Evolutionary conservation across 1,140 invertebrate species (phyloP).

Genomic region (Planococcus citri): DNA sequence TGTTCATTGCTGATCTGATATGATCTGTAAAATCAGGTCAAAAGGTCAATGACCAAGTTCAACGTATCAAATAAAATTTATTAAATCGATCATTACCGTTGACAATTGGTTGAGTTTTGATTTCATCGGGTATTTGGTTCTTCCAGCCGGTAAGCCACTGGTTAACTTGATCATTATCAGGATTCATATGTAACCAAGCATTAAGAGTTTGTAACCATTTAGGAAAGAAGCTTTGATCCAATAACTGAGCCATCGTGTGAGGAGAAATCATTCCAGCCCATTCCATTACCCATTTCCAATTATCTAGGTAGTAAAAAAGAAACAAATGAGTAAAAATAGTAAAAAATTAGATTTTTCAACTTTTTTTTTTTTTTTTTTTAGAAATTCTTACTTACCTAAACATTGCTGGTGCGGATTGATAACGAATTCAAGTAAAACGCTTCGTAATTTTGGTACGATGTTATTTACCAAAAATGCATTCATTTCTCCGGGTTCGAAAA

Average conservation of each 20-base stretch:
- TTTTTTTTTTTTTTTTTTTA: too few species aligned
- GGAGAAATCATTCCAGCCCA: constrained; percentile 69
- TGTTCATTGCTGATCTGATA: not conserved
- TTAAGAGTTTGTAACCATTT: constrained; percentile 70
- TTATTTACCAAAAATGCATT: constrained; percentile 75
- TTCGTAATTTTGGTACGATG: constrained; percentile 79
- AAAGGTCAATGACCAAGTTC: not conserved
- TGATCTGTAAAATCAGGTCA: not conserved
- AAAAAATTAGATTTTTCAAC: too few species aligned
- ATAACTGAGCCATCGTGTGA: constrained; percentile 52
- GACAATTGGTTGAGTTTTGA: constrained; percentile 46
- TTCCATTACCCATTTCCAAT: constrained; percentile 75
- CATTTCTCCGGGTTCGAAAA: constrained; percentile 69
- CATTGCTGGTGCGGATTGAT: constrained; percentile 79
- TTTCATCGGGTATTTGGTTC: constrained; percentile 51
- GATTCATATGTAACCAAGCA: constrained; percentile 66
- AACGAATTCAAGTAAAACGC: constrained; percentile 54
- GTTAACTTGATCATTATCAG: constrained; percentile 69
- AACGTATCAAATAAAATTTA: not conserved
- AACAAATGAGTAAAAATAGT: not conserved
- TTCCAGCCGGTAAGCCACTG: constrained; percentile 87
- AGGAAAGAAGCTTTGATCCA: constrained; percentile 78
- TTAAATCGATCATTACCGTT: constrained; percentile 19
- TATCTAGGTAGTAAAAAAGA: constrained; percentile 32
- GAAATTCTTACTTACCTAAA: constrained; percentile 39